These are phyloP conservation scores for Ammodytes dubius DNA, from an alignment of 2,113 vertebrate genomes.

Conservation along the genomic window DNA sequence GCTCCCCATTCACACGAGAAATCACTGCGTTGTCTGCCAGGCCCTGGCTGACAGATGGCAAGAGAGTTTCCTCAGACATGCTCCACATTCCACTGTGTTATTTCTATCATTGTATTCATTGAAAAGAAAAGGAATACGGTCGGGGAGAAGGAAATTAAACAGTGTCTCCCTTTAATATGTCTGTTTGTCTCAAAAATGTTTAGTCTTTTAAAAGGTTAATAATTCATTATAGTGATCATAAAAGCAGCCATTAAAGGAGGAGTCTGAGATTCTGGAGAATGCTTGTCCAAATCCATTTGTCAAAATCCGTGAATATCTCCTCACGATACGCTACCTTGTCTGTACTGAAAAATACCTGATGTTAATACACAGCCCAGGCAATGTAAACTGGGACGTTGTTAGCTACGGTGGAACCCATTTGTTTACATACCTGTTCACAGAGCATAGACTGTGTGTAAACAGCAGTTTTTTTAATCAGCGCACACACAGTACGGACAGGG, in stretches of 20 bases:
- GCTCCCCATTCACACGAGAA: slow-evolving; percentile 90
- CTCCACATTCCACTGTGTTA: rapidly evolving
- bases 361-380: too few species aligned
- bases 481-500: too few species aligned
- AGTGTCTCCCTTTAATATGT: not conserved
- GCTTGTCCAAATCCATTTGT: too few species aligned
- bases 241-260: not conserved
- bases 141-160: not conserved
- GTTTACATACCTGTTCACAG: too few species aligned
- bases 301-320: too few species aligned
- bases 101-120: not conserved
- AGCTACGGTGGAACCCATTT: too few species aligned
- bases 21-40: slow-evolving; percentile 94
- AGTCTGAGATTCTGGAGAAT: too few species aligned
- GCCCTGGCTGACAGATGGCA: slow-evolving; percentile 87
- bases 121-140: not conserved
- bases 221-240: not conserved
- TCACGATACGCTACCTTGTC: too few species aligned
- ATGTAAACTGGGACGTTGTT: too few species aligned
- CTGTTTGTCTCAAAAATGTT: not conserved
- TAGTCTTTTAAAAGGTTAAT: not conserved
- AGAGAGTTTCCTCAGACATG: not conserved
- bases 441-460: too few species aligned
- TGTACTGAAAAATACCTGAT: too few species aligned
- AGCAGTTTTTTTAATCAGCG: too few species aligned